Percentiles rank a stretch among this genome's conserved stretches.
Conservation (phyloP, 2,113 vertebrate species). For the Tupaia chinensis region DNA sequence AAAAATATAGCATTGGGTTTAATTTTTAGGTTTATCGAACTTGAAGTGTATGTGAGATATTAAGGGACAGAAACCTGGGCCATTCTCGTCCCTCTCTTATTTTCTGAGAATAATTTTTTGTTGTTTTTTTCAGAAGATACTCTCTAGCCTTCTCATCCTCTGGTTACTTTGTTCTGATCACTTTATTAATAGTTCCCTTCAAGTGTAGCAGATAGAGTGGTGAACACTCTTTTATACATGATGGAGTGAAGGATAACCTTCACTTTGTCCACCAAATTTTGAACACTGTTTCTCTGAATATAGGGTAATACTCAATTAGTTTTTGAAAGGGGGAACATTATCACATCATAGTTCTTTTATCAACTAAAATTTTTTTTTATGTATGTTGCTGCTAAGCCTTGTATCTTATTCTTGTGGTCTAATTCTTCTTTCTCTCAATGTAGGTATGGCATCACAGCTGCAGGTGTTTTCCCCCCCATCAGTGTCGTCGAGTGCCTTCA, state of each 20-base stretch:
- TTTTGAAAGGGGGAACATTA: constrained; percentile 21
- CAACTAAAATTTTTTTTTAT: neutral
- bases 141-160: neutral
- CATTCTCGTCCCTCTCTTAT: neutral
- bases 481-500: constrained; percentile 98
- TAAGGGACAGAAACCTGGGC: neutral
- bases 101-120: constrained; percentile 21
- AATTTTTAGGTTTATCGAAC: neutral
- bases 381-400: neutral
- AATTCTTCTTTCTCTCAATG: constrained; percentile 17
- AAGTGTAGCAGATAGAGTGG: neutral
- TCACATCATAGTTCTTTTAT: neutral
- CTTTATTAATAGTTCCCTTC: neutral
- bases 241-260: neutral
- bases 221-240: neutral
- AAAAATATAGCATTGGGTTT: neutral
- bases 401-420: constrained; percentile 34
- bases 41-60: neutral
- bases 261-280: neutral
- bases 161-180: constrained; percentile 40
- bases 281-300: neutral
- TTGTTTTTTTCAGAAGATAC: neutral
- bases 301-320: constrained; percentile 18
- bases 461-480: constrained; percentile 98
- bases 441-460: constrained; percentile 98